Conservation (phyloP, 2,888 invertebrate species). For the Gari tellinella region DNA sequence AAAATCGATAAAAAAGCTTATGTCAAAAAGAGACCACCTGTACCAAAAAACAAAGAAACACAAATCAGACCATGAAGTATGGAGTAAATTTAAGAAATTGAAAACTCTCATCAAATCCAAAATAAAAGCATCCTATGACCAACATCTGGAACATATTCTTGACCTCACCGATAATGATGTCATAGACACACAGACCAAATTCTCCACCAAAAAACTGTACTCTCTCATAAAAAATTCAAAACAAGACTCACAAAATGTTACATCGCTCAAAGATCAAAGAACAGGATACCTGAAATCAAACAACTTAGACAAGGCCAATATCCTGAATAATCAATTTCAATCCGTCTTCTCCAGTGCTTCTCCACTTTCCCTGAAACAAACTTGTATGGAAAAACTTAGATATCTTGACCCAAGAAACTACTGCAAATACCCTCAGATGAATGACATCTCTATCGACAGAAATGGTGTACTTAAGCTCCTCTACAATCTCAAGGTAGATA, state of each 20-base stretch:
- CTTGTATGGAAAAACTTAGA: slow-evolving; percentile 10
- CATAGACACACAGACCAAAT: neutral
- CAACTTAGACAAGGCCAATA: slow-evolving; percentile 5
- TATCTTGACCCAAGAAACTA: neutral
- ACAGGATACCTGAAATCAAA: slow-evolving; percentile 1
- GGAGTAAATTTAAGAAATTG: neutral
- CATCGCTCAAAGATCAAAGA: slow-evolving; percentile 7
- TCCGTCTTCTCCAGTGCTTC: slow-evolving; percentile 10
- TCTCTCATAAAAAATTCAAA: slow-evolving; percentile 10
- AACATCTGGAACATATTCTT: slow-evolving; percentile 3
- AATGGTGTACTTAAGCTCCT: slow-evolving; percentile 12
- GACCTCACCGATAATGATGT: neutral
- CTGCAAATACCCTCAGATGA: slow-evolving; percentile 4
- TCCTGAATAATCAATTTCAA: slow-evolving; percentile 11
- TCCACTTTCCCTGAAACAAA: slow-evolving; percentile 2
- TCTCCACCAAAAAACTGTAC: slow-evolving; percentile 11
- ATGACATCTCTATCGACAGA: neutral
- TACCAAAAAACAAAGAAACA: slow-evolving; percentile 11
- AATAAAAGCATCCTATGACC: neutral
- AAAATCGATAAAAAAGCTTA: slow-evolving; percentile 12
- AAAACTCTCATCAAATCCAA: slow-evolving; percentile 7
- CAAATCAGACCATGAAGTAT: neutral
- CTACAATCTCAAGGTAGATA: slow-evolving; percentile 10
- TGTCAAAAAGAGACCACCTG: slow-evolving; percentile 6
- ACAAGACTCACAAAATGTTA: slow-evolving; percentile 3